Conservation (phyloP, 2,888 invertebrate species). For the Lithophane semibrunnea region DNA sequence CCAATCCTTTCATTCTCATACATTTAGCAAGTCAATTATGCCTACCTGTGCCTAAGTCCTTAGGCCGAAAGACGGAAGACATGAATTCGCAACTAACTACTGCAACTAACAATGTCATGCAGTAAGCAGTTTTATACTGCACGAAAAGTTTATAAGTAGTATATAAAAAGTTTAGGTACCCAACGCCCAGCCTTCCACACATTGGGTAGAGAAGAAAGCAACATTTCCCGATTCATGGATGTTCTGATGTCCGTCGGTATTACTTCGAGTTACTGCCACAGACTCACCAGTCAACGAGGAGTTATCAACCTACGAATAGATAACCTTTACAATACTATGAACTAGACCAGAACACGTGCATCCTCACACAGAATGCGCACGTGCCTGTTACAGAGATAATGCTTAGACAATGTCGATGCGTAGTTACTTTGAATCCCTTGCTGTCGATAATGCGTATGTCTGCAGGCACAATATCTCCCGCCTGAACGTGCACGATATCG, state of each 20-base stretch:
- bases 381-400: slow-evolving; percentile 39
- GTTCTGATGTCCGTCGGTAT: slow-evolving; percentile 97
- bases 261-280: slow-evolving; percentile 96
- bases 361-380: slow-evolving; percentile 26
- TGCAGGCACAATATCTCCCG: slow-evolving; percentile 99
- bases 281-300: slow-evolving; percentile 98
- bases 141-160: no score
- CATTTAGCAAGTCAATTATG: background rate
- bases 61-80: background rate
- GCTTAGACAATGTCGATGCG: slow-evolving; percentile 16
- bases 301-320: slow-evolving; percentile 93
- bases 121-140: background rate
- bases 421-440: slow-evolving; percentile 94
- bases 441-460: slow-evolving; percentile 98
- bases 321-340: slow-evolving; percentile 33
- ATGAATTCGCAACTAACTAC: background rate
- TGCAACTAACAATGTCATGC: background rate
- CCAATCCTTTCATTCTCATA: background rate
- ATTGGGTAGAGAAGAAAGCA: slow-evolving; percentile 98
- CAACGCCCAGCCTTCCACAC: slow-evolving; percentile 97
- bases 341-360: slow-evolving; percentile 38
- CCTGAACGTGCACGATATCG: slow-evolving; percentile 96
- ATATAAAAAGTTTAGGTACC: slow-evolving; percentile 83
- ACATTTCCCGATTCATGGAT: slow-evolving; percentile 97
- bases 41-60: background rate